Percentiles rank a stretch among this genome's conserved stretches.
These are phyloP conservation scores for Pristionchus entomophagus DNA, from an alignment of 2,888 invertebrate species.

Conservation along the genomic window DNA sequence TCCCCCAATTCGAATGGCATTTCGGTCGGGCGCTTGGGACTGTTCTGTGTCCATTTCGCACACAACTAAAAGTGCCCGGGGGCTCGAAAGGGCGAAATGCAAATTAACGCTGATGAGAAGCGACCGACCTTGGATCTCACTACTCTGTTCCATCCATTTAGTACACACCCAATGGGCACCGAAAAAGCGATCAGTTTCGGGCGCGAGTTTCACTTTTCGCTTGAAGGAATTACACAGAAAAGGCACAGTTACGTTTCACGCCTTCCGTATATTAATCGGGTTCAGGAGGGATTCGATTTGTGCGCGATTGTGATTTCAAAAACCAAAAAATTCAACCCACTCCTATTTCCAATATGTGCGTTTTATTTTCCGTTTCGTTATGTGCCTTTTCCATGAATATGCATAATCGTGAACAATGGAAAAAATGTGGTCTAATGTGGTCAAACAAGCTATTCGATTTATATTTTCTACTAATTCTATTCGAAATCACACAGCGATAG, in stretches of 20 bases:
- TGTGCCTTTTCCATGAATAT: background rate
- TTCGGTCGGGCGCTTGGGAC: background rate
- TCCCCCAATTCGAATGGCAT: too few species aligned
- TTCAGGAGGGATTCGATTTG: background rate
- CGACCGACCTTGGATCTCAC: background rate
- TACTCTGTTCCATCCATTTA: too few species aligned
- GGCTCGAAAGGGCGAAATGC: background rate
- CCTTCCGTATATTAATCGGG: background rate
- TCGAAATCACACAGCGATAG: too few species aligned
- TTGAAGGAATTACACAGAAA: too few species aligned
- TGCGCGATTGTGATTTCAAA: background rate
- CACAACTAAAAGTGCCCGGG: background rate
- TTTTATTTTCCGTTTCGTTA: background rate
- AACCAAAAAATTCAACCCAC: background rate
- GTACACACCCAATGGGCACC: background rate
- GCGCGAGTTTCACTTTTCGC: too few species aligned
- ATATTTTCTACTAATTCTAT: too few species aligned
- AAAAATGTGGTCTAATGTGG: too few species aligned
- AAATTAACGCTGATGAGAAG: conserved; percentile 24
- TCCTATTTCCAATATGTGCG: too few species aligned
- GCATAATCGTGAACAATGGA: too few species aligned
- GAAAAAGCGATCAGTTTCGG: background rate
- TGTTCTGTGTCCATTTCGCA: background rate
- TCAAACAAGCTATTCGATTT: too few species aligned
- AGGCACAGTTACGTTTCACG: background rate